Conservation (phyloP, 2,888 invertebrate genomes). For the Tipula unca region DNA sequence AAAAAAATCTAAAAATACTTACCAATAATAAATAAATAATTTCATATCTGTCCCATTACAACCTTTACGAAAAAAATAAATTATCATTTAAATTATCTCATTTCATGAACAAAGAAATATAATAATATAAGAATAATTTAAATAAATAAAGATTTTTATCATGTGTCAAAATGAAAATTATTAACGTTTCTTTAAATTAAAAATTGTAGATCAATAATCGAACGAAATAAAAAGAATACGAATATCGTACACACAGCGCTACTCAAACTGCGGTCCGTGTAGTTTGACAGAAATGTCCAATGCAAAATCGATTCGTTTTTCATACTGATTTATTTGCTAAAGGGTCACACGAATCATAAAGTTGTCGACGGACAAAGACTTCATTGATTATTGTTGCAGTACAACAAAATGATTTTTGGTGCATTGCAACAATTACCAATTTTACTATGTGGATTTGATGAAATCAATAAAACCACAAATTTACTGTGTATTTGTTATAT, state of each 20-base stretch:
- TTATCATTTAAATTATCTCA: background rate
- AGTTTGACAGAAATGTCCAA: too few species aligned
- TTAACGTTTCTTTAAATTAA: conserved; percentile 8
- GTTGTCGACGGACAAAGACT: too few species aligned
- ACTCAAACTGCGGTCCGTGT: background rate
- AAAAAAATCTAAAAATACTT: background rate
- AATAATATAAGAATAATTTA: background rate
- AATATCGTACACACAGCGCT: background rate
- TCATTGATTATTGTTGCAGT: too few species aligned
- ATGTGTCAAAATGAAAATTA: conserved; percentile 8
- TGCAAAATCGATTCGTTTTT: too few species aligned
- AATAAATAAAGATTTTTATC: conserved; percentile 8
- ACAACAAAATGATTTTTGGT: too few species aligned
- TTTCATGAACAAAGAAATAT: conserved; percentile 8
- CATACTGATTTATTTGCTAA: too few species aligned
- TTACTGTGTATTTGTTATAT: too few species aligned
- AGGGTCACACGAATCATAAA: too few species aligned
- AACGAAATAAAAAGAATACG: background rate
- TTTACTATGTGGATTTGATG: too few species aligned
- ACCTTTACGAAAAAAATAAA: background rate
- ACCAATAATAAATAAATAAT: background rate
- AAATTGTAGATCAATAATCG: background rate
- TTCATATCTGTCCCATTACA: background rate
- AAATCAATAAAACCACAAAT: too few species aligned
- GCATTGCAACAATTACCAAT: too few species aligned